These are phyloP conservation scores for Lasioglossum marginatum DNA, from an alignment of 2,888 invertebrate genomes.

Conservation along the genomic window DNA sequence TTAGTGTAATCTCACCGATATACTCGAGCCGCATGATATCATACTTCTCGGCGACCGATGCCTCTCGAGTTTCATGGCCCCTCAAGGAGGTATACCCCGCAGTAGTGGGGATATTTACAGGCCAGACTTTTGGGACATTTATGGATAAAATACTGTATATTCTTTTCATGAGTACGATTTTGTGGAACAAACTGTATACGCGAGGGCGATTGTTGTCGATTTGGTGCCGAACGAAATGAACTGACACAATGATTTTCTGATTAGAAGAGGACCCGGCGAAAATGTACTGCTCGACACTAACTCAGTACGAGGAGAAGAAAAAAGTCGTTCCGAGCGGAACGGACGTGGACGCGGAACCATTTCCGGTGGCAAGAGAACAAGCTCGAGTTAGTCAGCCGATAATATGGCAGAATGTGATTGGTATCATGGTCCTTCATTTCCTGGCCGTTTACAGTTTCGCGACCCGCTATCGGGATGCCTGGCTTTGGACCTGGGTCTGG, in stretches of 20 bases:
- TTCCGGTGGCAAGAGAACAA: slow-evolving; percentile 28
- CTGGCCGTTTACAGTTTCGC: slow-evolving; percentile 83
- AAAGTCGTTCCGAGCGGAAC: not conserved
- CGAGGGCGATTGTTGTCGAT: not conserved
- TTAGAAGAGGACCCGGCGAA: not conserved
- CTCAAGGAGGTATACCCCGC: too few species aligned
- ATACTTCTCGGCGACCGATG: too few species aligned
- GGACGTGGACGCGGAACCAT: slow-evolving; percentile 36
- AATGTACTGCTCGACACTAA: slow-evolving; percentile 61
- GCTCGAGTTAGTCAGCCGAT: slow-evolving; percentile 83
- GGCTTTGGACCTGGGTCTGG: slow-evolving; percentile 86
- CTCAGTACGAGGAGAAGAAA: slow-evolving; percentile 53
- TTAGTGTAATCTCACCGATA: too few species aligned
- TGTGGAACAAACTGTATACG: not conserved
- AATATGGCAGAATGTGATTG: slow-evolving; percentile 88
- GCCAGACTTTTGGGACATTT: too few species aligned
- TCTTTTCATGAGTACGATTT: too few species aligned
- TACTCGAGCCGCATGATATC: too few species aligned
- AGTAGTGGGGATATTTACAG: too few species aligned
- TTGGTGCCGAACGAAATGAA: not conserved
- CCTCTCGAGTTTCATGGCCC: too few species aligned
- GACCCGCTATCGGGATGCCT: slow-evolving; percentile 79
- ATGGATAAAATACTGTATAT: too few species aligned
- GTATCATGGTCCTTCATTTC: slow-evolving; percentile 86
- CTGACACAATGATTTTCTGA: not conserved